These are phyloP conservation scores for Leucophenga maculata DNA, from an alignment of 2,888 invertebrate genomes.

Conservation along the genomic window DNA sequence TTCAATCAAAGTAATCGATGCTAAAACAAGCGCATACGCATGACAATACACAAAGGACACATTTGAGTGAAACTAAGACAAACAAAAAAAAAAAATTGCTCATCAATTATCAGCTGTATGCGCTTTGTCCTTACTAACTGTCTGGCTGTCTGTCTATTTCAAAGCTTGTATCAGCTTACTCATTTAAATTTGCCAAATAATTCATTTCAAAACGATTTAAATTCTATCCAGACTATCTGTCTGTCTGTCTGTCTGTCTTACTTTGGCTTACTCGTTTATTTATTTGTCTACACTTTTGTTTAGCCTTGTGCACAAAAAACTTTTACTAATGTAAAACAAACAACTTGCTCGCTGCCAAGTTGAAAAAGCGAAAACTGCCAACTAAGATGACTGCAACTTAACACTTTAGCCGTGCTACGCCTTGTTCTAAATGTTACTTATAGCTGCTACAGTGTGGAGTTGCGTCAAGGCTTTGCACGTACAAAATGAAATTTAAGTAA, in stretches of 20 bases:
- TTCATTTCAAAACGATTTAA: too few species aligned
- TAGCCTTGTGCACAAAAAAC: neutral
- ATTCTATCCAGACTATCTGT: too few species aligned
- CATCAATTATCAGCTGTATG: neutral
- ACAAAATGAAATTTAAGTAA: constrained; percentile 50
- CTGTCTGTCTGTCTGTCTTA: too few species aligned
- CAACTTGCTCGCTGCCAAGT: neutral
- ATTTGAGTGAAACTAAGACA: neutral
- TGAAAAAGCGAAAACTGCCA: neutral
- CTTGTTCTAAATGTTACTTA: too few species aligned
- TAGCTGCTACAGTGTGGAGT: too few species aligned
- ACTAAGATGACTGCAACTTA: constrained; percentile 1
- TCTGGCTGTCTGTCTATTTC: too few species aligned
- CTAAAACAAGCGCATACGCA: neutral
- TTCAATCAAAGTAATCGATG: constrained; percentile 21
- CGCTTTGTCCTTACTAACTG: neutral
- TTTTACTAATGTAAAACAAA: constrained; percentile 23
- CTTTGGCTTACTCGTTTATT: neutral
- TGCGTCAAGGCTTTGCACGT: constrained; percentile 2
- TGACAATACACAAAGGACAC: neutral
- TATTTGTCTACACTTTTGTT: neutral
- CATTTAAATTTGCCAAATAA: too few species aligned
- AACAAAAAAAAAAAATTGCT: neutral
- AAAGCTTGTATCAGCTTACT: too few species aligned
- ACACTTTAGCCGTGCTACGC: neutral